phyloP scores from a whole-genome alignment of 2,797 vertebrate species.

The Heterohyrax brucei region DNA sequence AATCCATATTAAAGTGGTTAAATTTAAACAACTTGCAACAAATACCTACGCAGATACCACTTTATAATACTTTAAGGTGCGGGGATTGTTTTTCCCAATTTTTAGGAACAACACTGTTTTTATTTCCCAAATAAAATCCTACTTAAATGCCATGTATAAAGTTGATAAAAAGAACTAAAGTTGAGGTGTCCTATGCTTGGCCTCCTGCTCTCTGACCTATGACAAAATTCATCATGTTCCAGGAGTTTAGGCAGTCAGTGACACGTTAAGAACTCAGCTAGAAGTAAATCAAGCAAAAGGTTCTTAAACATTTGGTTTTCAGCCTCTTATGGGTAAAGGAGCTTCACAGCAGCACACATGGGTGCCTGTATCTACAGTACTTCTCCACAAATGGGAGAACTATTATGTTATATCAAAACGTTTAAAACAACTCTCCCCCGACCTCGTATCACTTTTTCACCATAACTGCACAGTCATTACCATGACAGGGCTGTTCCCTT shows the following conservation, averaged over 20 bases:
- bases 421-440: neutral
- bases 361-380: neutral
- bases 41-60: neutral
- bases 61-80: neutral
- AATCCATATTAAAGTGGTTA: constrained; percentile 54
- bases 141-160: constrained; percentile 15
- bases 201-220: neutral
- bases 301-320: neutral
- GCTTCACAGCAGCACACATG: neutral
- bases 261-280: constrained; percentile 52
- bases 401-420: neutral
- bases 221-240: neutral
- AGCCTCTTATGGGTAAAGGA: neutral
- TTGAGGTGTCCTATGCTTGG: neutral
- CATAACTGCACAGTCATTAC: neutral
- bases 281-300: neutral
- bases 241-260: neutral
- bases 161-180: neutral
- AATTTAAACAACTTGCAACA: constrained; percentile 42
- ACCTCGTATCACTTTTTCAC: neutral
- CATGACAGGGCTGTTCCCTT: neutral
- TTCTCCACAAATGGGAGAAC: neutral
- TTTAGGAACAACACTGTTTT: constrained; percentile 57
- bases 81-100: neutral
- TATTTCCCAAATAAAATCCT: constrained; percentile 55